These are phyloP conservation scores for Heliconius nattereri DNA, from an alignment of 1,140 invertebrate species.

Conservation along the genomic window DNA sequence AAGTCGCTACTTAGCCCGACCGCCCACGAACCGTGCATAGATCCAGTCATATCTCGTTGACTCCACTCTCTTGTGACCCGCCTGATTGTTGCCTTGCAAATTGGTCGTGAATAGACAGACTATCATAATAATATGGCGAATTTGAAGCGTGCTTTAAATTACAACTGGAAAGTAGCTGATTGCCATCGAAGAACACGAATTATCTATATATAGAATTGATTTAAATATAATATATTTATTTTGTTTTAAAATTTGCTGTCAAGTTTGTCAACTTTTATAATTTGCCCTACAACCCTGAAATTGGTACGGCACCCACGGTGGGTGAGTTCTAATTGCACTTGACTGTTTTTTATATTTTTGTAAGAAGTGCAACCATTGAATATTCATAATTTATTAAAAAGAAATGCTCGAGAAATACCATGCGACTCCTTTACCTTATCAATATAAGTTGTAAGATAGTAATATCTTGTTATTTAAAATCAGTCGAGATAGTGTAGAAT, in stretches of 20 bases:
- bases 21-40: slow-evolving; percentile 33
- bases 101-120: slow-evolving; percentile 19
- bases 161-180: no score
- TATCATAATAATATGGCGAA: slow-evolving; percentile 7
- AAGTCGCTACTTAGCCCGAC: slow-evolving; percentile 50
- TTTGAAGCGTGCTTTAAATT: background rate
- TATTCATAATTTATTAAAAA: background rate
- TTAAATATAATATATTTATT: no score
- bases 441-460: background rate
- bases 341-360: no score
- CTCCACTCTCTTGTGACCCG: slow-evolving; percentile 41
- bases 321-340: no score
- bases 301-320: no score
- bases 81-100: slow-evolving; percentile 15
- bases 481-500: background rate
- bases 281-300: no score
- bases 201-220: no score
- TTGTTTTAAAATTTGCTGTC: no score
- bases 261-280: no score
- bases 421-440: background rate
- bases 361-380: background rate
- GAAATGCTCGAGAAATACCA: background rate
- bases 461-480: background rate
- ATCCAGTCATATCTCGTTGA: slow-evolving; percentile 42
- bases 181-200: no score